phyloP scores from a whole-genome alignment of 2,113 vertebrate species.

The Nycticorax nycticorax region DNA sequence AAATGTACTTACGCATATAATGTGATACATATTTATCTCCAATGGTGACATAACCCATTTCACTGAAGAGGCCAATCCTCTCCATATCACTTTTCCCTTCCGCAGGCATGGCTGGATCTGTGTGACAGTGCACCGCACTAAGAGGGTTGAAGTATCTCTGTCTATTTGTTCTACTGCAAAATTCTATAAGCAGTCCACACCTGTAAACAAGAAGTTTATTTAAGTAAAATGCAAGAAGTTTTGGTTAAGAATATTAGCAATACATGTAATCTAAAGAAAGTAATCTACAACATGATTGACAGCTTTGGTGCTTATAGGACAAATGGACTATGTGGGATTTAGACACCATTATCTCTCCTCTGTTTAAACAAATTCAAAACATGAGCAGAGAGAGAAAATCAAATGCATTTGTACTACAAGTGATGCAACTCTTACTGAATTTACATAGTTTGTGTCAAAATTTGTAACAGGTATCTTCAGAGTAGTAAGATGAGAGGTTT shows the following conservation, averaged over 20 bases:
- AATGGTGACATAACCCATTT: conserved; percentile 85
- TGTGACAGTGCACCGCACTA: background rate
- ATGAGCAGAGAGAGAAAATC: background rate
- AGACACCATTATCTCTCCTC: background rate
- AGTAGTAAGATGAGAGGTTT: background rate
- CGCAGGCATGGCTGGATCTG: conserved; percentile 66
- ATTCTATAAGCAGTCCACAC: background rate
- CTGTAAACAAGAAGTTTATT: background rate
- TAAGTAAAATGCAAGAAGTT: background rate
- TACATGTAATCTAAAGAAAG: background rate
- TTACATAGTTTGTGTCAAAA: background rate
- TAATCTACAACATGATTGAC: background rate
- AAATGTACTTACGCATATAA: conserved; percentile 69
- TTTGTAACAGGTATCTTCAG: background rate
- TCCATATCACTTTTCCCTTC: conserved; percentile 88
- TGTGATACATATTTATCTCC: conserved; percentile 82
- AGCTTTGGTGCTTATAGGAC: background rate
- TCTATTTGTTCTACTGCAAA: background rate
- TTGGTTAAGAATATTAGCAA: background rate
- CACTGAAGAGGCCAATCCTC: conserved; percentile 86
- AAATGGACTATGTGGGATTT: background rate
- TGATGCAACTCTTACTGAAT: background rate
- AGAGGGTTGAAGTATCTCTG: background rate
- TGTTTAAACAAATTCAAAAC: background rate
- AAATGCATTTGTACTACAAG: background rate